Evolutionary conservation across 2,113 vertebrate species (phyloP), one percentile per base, ranked within the genome.

Genomic region (Ciconia stormi): DNA sequence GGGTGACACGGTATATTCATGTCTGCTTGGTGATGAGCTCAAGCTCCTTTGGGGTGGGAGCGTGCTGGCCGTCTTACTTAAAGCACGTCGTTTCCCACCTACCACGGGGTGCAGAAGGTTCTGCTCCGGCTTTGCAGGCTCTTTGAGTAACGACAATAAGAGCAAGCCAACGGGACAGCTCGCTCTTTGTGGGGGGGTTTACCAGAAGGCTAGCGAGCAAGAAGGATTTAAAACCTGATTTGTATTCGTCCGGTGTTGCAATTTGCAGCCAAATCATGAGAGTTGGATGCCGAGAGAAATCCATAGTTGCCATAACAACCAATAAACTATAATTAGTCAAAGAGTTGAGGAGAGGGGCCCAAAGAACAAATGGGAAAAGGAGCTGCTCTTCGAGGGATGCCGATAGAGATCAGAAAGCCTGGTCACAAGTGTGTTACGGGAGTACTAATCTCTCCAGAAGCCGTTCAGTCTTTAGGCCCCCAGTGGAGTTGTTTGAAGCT

Each of bases 251-350:
- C 90, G 42, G 83, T n/a, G 63, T 78, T 95, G 93, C 97, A 69
- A 78, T 97, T 96, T 95, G 69, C 76, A 97, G 97, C 96, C 97
- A 97, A 84, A 87, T 91, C 61, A 44, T 12, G 63, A 71, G 93
- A 95, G 74, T 90, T 83, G 94, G 90, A 85, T 78, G 72, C 89
- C 26, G 38, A 93, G 90, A 97, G 96, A 94, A 97, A 94, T 92
- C 88, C 49, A 26, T 42, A 67, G 98, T 98, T 98, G 87, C 97
- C 96, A 98, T 98, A 98, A 98, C 98, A 98, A 98, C 98, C 96
- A 96, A 97, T 97, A 97, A 98, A 98, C 89, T 95, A 85, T 95
- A 98, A 97, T 98, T 98, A 97, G 96, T 95, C 89, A 87, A 97
- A 97, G 97, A 97, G 95, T 90, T 92, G 94, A 93, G 90, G 91